Percentiles rank a stretch among this genome's conserved stretches.
These are phyloP conservation scores for Sylvilagus bachmani DNA, from an alignment of 2,113 vertebrate genomes.

Conservation along the genomic window DNA sequence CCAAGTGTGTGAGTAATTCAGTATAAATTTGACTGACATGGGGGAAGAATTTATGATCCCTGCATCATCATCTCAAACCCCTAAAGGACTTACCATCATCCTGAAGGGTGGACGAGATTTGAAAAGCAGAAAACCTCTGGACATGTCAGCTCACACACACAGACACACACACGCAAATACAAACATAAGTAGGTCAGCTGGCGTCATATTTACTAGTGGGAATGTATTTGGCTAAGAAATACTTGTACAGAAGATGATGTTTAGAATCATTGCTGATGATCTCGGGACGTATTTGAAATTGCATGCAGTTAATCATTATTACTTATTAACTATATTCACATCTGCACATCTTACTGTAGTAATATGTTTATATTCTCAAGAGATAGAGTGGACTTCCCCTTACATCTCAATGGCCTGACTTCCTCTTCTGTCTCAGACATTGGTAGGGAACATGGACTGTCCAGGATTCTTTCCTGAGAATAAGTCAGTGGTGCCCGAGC, in stretches of 20 bases:
- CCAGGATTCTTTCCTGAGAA: background rate
- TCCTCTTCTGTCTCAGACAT: background rate
- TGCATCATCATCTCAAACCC: slow-evolving; percentile 36
- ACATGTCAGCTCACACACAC: background rate
- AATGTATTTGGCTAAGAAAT: slow-evolving; percentile 64
- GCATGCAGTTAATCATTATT: background rate
- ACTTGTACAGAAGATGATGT: background rate
- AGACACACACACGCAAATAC: slow-evolving; percentile 42
- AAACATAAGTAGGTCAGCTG: slow-evolving; percentile 68
- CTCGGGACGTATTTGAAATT: slow-evolving; percentile 16
- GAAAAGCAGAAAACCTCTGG: slow-evolving; percentile 64
- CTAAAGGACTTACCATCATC: slow-evolving; percentile 61
- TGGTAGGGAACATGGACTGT: too few relatives aligned
- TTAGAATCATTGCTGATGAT: slow-evolving; percentile 49
- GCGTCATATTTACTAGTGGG: slow-evolving; percentile 39
- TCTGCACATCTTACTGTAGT: background rate
- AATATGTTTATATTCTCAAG: background rate
- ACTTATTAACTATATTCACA: background rate
- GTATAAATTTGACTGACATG: slow-evolving; percentile 64
- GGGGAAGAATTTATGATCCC: slow-evolving; percentile 71
- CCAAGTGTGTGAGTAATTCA: slow-evolving; percentile 71
- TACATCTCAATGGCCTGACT: background rate
- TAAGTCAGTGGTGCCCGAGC: background rate
- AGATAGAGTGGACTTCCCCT: background rate
- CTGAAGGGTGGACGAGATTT: slow-evolving; percentile 51